Evolutionary conservation across 1,140 invertebrate genomes (phyloP).

Genomic region (Camponotus vicinus): DNA sequence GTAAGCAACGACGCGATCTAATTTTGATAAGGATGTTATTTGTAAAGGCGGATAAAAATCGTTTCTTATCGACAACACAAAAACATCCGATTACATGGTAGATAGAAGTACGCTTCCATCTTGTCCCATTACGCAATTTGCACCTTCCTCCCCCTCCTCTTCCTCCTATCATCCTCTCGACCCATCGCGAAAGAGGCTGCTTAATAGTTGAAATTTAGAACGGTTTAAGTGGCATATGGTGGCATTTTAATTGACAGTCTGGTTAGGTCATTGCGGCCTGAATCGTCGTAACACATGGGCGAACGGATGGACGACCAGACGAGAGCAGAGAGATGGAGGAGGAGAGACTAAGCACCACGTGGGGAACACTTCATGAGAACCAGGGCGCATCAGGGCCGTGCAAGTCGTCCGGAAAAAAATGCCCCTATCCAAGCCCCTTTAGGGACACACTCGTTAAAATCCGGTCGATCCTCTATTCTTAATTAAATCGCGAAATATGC

Average conservation of each 20-base stretch:
- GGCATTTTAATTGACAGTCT: constrained; percentile 84
- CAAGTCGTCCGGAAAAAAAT: constrained; percentile 30
- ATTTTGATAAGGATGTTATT: neutral
- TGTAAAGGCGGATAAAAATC: neutral
- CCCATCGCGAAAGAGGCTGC: constrained; percentile 31
- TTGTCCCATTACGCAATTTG: constrained; percentile 63
- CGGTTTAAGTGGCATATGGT: constrained; percentile 81
- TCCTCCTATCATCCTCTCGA: neutral
- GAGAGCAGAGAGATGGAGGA: constrained; percentile 56
- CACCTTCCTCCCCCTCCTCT: constrained; percentile 39
- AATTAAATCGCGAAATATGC: neutral
- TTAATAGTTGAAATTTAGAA: constrained; percentile 80
- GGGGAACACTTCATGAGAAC: constrained; percentile 81
- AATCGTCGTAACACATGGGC: constrained; percentile 78
- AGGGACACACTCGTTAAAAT: constrained; percentile 2
- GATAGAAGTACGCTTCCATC: constrained; percentile 46
- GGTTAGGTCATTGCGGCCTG: constrained; percentile 80
- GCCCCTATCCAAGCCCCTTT: constrained; percentile 39
- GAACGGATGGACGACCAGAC: constrained; percentile 68
- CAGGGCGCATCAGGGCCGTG: constrained; percentile 76
- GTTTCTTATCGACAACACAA: neutral
- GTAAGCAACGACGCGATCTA: neutral
- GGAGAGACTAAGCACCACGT: constrained; percentile 77
- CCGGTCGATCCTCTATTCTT: constrained; percentile 16
- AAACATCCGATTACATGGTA: neutral